Base-by-base conservation (phyloP, 1,140 invertebrate species). In the Drosophila bipectinata region DNA sequence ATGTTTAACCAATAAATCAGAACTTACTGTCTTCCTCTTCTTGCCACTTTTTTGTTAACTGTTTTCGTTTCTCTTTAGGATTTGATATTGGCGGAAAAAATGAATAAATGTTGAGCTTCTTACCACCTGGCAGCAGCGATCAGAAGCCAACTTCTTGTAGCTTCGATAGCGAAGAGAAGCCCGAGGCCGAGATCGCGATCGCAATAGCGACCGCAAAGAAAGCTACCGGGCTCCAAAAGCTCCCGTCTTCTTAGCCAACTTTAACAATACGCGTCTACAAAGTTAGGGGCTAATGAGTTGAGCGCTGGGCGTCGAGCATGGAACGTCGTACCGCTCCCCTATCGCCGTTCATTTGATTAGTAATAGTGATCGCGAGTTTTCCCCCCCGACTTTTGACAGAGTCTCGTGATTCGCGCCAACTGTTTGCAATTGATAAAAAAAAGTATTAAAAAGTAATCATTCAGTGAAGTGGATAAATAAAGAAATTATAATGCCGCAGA, bases 341-440 rank as follows among this genome's bases (percentile, higher is more conserved):
- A 37, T 45, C 41, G 18, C 52, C 52, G 37, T 57, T 24, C 12
- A 12, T 37, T n/a, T n/a, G 9, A 37, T 28, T 28, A 28, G 45
- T 37, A 48, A 57, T 37, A 24, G 41, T 58, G 34, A 21, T 47
- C 66, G 49, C 52, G 51, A 61, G 55, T 71, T 71, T 60, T 72
- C 57, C 57, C 51, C 51, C 39, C 39, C 26, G 26, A 6, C 2
- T 34, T 60, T 60, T 45, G 41, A 66, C 56, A 41, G 57, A 32
- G 62, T 64, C 63, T 52, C 73, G 81, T 85, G 81, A 84, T 87
- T 69, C 55, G 69, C 62, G 58, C 26, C 53, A 57, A 76, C 66
- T 72, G 66, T 66, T 72, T 51, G 72, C 81, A 64, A 88, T 82
- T 87, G 82, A 87, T 88, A 88, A 79, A 77, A 79, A 77, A 59